Evolutionary conservation across 1,140 invertebrate species (phyloP), one percentile per base, ranked within the genome.

Genomic region (Sinonovacula constricta): DNA sequence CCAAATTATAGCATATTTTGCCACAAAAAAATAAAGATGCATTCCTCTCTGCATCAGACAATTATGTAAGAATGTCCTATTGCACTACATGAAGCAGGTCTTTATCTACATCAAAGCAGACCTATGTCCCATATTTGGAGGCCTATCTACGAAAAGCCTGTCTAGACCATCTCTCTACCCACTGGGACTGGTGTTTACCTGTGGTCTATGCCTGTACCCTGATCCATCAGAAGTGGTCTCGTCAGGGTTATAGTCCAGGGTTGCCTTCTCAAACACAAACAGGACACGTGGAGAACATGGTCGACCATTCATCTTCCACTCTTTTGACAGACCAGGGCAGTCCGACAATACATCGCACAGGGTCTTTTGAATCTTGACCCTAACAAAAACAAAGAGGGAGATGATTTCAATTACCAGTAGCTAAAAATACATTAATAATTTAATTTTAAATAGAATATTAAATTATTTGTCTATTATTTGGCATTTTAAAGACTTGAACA

Each of bases 211-310:
- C 59, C 80, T 84, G 26, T 71, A 82, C 1, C 60, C 70, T 24
- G 67, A 71, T 34, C 54, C 69, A 12, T 83, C 83, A 36, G 57
- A 65, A n/a, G n/a, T n/a, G 5, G 34, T 69, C 4, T 88, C 85
- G 28, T 85, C 83, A 18, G 81, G n/a, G 31, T 70, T 75, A 56
- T 81, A 62, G 7, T 86, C 83, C 1, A 88, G 69, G 15, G 75
- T 94, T 1, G 93, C 65, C 70, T 69, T 93, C 83, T 96, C 94
- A 91, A 97, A 97, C 80, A 96, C 94, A 91, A 97, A 97, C 26
- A 97, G 91, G 26, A 97, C 93, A 54, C 96, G 91, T 0, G 96
- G 96, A 49, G 95, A 95, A 88, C 96, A 97, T 0, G 94, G 93
- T 69, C 96, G 91, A 0, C 93, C 94, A 86, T 94, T 94, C 5